Conservation (phyloP, 2,797 vertebrate species). For the Novumbra hubbsi region DNA sequence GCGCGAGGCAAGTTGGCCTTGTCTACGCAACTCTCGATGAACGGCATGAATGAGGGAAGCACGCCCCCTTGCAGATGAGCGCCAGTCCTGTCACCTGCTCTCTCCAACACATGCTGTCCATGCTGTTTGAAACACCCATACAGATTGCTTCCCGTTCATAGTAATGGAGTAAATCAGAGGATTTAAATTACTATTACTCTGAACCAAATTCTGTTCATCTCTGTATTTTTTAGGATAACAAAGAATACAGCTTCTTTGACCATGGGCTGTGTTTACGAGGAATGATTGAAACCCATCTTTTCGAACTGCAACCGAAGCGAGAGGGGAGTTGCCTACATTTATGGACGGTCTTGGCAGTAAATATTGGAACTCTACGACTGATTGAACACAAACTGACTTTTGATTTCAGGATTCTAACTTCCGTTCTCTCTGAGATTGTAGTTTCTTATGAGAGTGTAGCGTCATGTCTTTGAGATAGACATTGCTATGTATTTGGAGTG, state of each 20-base stretch:
- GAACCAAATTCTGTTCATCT: not conserved
- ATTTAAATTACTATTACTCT: not conserved
- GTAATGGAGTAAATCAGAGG: not conserved
- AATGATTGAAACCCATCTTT: slow-evolving; percentile 43
- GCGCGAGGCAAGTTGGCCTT: not conserved
- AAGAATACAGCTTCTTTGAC: not conserved
- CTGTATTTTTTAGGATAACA: not conserved
- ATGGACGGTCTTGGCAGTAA: slow-evolving; percentile 43
- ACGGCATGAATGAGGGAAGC: slow-evolving; percentile 28
- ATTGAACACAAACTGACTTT: slow-evolving; percentile 47
- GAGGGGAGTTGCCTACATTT: slow-evolving; percentile 27
- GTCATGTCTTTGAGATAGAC: slow-evolving; percentile 62
- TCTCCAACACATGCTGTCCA: not conserved
- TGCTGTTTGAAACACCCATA: not conserved
- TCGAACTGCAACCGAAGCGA: slow-evolving; percentile 38
- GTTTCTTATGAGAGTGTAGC: slow-evolving; percentile 38
- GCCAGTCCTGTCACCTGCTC: slow-evolving; percentile 23
- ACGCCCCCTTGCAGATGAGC: slow-evolving; percentile 48
- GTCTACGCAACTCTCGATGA: not conserved
- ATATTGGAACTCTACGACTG: slow-evolving; percentile 53
- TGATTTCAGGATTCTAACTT: slow-evolving; percentile 4
- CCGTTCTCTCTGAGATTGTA: slow-evolving; percentile 46
- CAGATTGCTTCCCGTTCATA: not conserved
- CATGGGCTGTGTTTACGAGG: slow-evolving; percentile 38
- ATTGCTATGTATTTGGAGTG: slow-evolving; percentile 86